Evolutionary conservation across 1,140 invertebrate genomes (phyloP), one percentile per base, ranked within the genome.

Genomic region (Sitodiplosis mosellana): DNA sequence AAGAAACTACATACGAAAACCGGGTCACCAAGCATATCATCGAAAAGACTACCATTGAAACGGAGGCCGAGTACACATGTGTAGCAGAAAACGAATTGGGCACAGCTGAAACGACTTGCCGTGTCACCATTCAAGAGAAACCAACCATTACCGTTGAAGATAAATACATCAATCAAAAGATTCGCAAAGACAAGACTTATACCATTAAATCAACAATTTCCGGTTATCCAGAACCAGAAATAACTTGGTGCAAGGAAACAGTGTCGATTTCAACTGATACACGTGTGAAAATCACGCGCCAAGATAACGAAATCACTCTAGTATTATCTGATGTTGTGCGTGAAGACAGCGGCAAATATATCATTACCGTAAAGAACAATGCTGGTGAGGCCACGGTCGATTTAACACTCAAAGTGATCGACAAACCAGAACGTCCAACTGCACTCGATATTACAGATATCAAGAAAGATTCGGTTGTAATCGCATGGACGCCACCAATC

Each of bases 381-480:
- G 75, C 77, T 46, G 88, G 87, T 8, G 69, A 69, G 12, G 72
- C 75, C 17, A 68, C 72, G n/a, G 66, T 77, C 10, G 81, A 87
- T 55, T 66, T 87, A 51, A 73, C 72, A 34, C 74, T 92, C 10
- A 70, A 76, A 64, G 85, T 92, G n/a, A 79, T 87, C 46, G 87
- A 90, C 56, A 83, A 86, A 63, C 89, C 90, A 6, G 74, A 76
- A 48, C 78, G 77, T 56, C 90, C 90, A 0, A 76, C 85, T 34
- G 80, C 83, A 14, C 67, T 91, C 1, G 61, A 76, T 33, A 71
- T 86, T 22, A 79, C 77, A 53, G 81, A 86, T 54, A 73, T 87
- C 18, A 76, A 76, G 52, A 73, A 76, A 52, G 77, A 83, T 53
- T 76, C 77, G 0, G 74, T 86, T 3, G 77, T 72, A 2, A 70